Percentiles rank a stretch among this genome's conserved stretches.
Conservation (phyloP, 2,888 invertebrate genomes). For the Pollenia angustigena region DNA sequence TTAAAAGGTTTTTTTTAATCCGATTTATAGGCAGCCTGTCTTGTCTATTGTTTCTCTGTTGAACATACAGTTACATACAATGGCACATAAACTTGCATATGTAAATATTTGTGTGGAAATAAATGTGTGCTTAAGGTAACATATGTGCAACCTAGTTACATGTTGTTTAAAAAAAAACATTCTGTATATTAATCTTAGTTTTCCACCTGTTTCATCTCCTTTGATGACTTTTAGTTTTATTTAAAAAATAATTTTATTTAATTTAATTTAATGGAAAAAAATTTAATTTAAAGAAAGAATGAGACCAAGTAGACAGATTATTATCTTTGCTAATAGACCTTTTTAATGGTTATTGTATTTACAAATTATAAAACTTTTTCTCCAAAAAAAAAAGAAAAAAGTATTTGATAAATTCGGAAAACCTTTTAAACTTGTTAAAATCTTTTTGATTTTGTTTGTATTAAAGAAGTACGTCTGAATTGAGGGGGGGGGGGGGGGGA, state of each 20-base stretch:
- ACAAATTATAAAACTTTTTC: constrained; percentile 38
- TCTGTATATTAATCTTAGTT: constrained; percentile 28
- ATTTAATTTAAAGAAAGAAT: no score
- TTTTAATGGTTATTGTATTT: constrained; percentile 5
- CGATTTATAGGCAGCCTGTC: constrained; percentile 64
- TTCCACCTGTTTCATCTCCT: constrained; percentile 41
- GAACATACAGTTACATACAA: constrained; percentile 20
- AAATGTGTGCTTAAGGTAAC: constrained; percentile 13
- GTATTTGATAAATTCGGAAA: background rate
- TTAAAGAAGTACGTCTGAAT: constrained; percentile 12
- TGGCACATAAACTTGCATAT: constrained; percentile 14
- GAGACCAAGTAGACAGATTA: background rate
- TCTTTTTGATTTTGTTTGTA: constrained; percentile 8
- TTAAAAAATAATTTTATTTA: constrained; percentile 11
- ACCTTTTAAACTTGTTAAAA: constrained; percentile 25
- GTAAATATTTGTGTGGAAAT: constrained; percentile 14
- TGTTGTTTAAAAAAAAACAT: constrained; percentile 35
- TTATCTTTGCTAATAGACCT: constrained; percentile 13
- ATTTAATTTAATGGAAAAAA: background rate
- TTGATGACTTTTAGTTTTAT: background rate
- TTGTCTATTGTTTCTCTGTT: constrained; percentile 47
- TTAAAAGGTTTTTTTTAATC: constrained; percentile 70
- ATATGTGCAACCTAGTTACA: constrained; percentile 53
- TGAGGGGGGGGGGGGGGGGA: background rate
- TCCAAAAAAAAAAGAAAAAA: background rate